phyloP scores from a whole-genome alignment of 2,113 vertebrate species.

The Stegastes partitus region DNA sequence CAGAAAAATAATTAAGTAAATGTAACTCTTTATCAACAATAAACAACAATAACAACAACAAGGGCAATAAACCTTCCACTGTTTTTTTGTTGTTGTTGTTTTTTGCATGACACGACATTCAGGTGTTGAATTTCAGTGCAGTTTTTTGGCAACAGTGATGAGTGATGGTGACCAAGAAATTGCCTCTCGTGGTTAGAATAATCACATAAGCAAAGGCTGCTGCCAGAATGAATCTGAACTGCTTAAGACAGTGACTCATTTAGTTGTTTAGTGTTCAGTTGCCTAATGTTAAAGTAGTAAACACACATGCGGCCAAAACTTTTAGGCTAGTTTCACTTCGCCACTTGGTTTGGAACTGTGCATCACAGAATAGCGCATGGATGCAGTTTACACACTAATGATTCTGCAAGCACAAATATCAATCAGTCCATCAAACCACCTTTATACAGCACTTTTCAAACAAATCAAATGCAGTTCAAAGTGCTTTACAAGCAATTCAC shows the following conservation, averaged over 20 bases:
- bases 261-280: conserved; percentile 58
- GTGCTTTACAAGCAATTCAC: too few relatives aligned
- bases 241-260: conserved; percentile 56
- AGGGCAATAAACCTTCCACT: neutral
- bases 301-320: conserved; percentile 13
- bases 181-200: conserved; percentile 49
- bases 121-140: conserved; percentile 15
- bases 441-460: too few relatives aligned
- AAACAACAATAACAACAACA: conserved; percentile 25
- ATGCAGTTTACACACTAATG: too few relatives aligned
- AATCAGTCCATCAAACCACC: too few relatives aligned
- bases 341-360: neutral
- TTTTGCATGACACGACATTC: neutral
- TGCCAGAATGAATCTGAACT: conserved; percentile 62
- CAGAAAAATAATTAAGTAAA: conserved; percentile 52
- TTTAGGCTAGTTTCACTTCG: conserved; percentile 11
- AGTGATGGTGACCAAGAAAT: conserved; percentile 53
- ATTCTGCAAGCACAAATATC: too few relatives aligned
- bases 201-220: conserved; percentile 58
- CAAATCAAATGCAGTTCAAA: too few relatives aligned
- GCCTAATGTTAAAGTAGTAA: conserved; percentile 21
- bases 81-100: too few relatives aligned
- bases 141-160: conserved; percentile 45
- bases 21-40: conserved; percentile 26
- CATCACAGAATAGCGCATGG: neutral